A percentile compares a stretch with the other conserved stretches of the same genome.
Conservation (phyloP, 2,888 invertebrate genomes). For the Cetonia aurata region DNA sequence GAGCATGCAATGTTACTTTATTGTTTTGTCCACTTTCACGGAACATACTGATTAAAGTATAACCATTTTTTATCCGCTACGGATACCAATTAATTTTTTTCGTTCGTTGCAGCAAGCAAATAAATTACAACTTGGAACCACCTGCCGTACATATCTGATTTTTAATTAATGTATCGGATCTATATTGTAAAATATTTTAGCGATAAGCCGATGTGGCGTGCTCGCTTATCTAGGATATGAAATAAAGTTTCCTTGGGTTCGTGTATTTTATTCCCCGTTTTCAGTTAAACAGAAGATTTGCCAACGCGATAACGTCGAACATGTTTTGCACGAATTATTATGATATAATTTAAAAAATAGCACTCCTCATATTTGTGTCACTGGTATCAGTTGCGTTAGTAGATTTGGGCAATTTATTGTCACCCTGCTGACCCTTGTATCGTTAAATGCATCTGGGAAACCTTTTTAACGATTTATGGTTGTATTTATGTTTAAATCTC, state of each 20-base stretch:
- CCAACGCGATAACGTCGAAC: slow-evolving; percentile 12
- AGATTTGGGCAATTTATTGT: slow-evolving; percentile 19
- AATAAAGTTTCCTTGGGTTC: slow-evolving; percentile 16
- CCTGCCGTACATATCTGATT: slow-evolving; percentile 4
- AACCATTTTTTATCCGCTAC: neutral
- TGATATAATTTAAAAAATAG: slow-evolving; percentile 16
- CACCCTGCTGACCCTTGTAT: neutral
- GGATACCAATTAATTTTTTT: slow-evolving; percentile 24
- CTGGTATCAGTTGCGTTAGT: neutral
- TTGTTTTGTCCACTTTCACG: neutral
- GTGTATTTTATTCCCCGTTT: slow-evolving; percentile 8
- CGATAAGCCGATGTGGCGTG: slow-evolving; percentile 21
- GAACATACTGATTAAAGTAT: slow-evolving; percentile 1
- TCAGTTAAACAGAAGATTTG: slow-evolving; percentile 20
- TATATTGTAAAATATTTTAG: slow-evolving; percentile 31
- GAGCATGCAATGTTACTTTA: neutral
- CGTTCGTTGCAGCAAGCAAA: neutral
- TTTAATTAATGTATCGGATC: slow-evolving; percentile 26
- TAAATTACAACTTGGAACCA: slow-evolving; percentile 30
- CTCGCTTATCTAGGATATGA: slow-evolving; percentile 27
- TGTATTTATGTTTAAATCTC: neutral
- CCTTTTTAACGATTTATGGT: slow-evolving; percentile 15
- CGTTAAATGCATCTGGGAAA: slow-evolving; percentile 21
- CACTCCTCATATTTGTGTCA: neutral
- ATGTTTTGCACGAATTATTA: slow-evolving; percentile 13